A percentile compares a stretch with the other conserved stretches of the same genome.
Evolutionary conservation across 2,888 invertebrate species (phyloP).

Genomic region (Rotaria macrura): DNA sequence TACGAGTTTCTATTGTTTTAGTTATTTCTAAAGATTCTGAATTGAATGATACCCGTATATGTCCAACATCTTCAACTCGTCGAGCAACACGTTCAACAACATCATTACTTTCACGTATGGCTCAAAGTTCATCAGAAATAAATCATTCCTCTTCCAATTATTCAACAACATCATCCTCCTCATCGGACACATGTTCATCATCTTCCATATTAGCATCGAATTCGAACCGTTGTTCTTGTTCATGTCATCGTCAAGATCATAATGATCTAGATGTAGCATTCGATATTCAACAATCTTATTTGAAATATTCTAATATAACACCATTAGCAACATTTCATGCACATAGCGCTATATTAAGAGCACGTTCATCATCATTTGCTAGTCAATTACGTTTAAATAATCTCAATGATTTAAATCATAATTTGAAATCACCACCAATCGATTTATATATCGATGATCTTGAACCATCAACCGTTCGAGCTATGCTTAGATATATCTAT

Average conservation of each 20-base stretch:
- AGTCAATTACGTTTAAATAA: not conserved
- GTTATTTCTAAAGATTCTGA: not conserved
- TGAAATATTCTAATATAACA: not conserved
- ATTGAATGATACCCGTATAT: not conserved
- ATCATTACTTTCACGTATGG: not conserved
- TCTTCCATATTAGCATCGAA: not conserved
- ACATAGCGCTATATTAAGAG: not conserved
- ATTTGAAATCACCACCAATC: not conserved
- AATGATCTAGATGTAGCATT: not conserved
- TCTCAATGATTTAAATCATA: not conserved
- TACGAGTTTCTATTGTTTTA: not conserved
- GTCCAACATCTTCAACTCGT: not conserved
- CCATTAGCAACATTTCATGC: conserved; percentile 16
- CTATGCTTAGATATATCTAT: not conserved
- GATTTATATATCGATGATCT: conserved; percentile 16
- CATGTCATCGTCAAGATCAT: not conserved
- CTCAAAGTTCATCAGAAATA: conserved; percentile 10
- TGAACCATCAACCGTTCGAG: not conserved
- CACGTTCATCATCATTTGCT: conserved; percentile 18
- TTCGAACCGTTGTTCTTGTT: not conserved
- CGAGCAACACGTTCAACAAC: conserved; percentile 15
- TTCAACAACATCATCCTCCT: not conserved
- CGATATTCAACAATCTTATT: not conserved
- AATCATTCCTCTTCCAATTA: not conserved
- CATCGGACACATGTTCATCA: not conserved